Conservation (phyloP, 2,113 vertebrate genomes). For the Hippocampus comes region DNA sequence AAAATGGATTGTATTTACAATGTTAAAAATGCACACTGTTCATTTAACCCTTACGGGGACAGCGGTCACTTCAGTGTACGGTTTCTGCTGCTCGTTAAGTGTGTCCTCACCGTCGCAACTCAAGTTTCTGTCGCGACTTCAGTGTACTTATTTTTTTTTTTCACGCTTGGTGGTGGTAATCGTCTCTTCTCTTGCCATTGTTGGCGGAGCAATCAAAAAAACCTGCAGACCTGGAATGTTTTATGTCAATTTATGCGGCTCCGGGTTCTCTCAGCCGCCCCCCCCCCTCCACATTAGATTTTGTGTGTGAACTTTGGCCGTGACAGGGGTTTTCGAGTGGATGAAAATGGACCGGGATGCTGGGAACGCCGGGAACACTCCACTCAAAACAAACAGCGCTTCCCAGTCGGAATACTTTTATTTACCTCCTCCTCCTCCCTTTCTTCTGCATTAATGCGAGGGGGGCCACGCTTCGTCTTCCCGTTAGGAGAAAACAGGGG, state of each 20-base stretch:
- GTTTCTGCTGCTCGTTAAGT: no score
- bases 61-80: no score
- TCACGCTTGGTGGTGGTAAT: no score
- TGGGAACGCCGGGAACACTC: slow-evolving; percentile 14
- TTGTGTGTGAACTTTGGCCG: slow-evolving; percentile 10
- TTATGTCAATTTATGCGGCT: background rate
- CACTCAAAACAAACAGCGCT: slow-evolving; percentile 26
- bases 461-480: slow-evolving; percentile 39
- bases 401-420: slow-evolving; percentile 4
- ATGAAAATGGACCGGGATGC: slow-evolving; percentile 36
- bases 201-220: background rate
- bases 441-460: slow-evolving; percentile 12
- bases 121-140: no score
- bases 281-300: background rate
- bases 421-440: background rate
- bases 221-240: background rate
- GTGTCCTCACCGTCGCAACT: no score
- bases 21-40: no score
- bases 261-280: background rate
- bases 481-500: slow-evolving; percentile 49
- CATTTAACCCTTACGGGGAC: no score
- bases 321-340: slow-evolving; percentile 18
- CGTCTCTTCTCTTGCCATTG: background rate
- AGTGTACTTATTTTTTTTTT: no score
- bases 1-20: no score